Base-by-base conservation (phyloP, 2,888 invertebrate genomes). In the Pomacea canaliculata region DNA sequence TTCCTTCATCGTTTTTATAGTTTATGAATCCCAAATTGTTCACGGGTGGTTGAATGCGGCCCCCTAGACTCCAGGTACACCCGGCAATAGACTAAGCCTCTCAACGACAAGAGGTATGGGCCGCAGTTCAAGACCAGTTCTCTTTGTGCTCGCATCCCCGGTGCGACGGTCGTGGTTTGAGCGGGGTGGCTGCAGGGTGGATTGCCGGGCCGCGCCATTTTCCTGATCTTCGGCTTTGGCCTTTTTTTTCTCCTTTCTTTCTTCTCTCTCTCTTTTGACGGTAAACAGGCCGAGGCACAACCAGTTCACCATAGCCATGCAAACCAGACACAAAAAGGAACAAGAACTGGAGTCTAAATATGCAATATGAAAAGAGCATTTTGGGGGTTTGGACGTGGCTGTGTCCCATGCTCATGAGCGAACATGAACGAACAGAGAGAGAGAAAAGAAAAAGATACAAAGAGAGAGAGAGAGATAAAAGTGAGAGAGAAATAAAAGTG, bases 1-100 rank as follows among this genome's bases (percentile, higher is more conserved):
- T 59, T 27, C 59, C 59, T 51, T 70, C 23, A 51, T 23, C 60
- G n/a, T 59, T 70, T 49, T 70, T 70, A 59, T 70, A 70, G 70
- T 70, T 70, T 70, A 70, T 70, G 70, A 70, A 70, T 70, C 56
- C 60, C 18, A 60, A 70, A 70, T 70, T 70, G 70, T 56, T 51
- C 70, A 70, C 70, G 70, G 59, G 56, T 59, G 70, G 60, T 27
- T 70, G 70, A 13, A 51, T 16, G 51, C 69, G 69, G 19, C n/a
- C n/a, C 49, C 48, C 48, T 48, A 48, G 51, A 56, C 69, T 49
- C 49, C 49, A n/a, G 49, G 69, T 49, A 46, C 49, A 49, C 49
- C 19, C 69, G 12, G 63, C 16, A 67, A 37, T 37, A 56, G 51
- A 56, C 16, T 56, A 56, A 56, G 51, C 51, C 51, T 56, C 51